phyloP scores from a whole-genome alignment of 2,797 vertebrate genomes.

The Oreonectes daqikongensis region DNA sequence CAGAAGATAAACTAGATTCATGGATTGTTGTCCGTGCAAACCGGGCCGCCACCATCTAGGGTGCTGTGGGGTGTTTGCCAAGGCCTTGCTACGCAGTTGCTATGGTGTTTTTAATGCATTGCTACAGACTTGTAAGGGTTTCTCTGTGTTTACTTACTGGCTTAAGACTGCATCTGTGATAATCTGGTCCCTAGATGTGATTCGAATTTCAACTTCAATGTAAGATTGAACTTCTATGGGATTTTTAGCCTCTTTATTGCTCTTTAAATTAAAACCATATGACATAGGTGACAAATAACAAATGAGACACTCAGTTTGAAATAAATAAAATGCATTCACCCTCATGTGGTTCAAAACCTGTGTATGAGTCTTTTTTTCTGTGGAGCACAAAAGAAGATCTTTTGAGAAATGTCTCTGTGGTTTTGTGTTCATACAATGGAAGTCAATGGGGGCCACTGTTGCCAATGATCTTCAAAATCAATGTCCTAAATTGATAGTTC shows the following conservation, averaged over 20 bases:
- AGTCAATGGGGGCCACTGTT: too few species aligned
- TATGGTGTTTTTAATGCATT: conserved; percentile 6
- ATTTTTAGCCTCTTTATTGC: background rate
- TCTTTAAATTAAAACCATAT: too few species aligned
- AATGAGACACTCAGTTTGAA: background rate
- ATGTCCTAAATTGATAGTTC: too few species aligned
- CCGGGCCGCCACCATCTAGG: background rate
- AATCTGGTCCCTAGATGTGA: too few species aligned
- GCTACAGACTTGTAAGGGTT: background rate
- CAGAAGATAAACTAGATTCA: background rate
- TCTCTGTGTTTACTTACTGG: background rate
- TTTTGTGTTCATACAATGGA: too few species aligned
- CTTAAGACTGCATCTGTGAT: background rate
- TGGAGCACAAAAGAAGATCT: too few species aligned
- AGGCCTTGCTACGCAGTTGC: background rate
- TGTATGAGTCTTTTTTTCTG: too few species aligned
- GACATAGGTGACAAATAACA: background rate
- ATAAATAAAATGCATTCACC: too few species aligned
- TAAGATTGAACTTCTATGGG: background rate
- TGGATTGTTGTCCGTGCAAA: background rate
- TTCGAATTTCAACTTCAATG: too few species aligned
- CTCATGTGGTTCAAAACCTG: too few species aligned
- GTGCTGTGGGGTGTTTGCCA: background rate
- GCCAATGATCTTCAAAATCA: too few species aligned
- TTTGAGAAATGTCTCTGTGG: too few species aligned